phyloP scores from a whole-genome alignment of 2,888 invertebrate species.

The Clunio marinus region DNA sequence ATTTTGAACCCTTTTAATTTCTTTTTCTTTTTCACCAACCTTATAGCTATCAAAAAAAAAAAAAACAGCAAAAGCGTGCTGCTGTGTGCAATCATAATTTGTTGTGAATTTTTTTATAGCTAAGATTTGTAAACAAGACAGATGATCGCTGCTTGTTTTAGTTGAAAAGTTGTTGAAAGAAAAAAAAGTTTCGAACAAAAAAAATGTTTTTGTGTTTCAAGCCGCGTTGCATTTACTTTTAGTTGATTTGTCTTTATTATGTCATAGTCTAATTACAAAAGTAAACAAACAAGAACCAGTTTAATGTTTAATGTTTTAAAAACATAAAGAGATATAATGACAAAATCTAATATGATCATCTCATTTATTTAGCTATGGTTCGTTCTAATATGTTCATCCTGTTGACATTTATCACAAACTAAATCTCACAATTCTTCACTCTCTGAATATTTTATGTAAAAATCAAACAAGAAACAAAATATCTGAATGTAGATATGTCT shows the following conservation, averaged over 20 bases:
- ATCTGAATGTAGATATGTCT: no score
- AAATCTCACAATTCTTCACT: no score
- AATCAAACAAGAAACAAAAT: no score
- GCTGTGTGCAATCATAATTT: no score
- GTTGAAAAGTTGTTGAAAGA: no score
- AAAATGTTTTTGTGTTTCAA: no score
- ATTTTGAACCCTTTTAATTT: neutral
- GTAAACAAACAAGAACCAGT: neutral
- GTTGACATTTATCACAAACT: constrained; percentile 27
- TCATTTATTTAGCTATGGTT: no score
- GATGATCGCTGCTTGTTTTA: no score
- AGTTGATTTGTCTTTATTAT: neutral
- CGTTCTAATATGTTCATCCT: constrained; percentile 24
- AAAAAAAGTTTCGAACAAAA: no score
- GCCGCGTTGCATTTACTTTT: neutral
- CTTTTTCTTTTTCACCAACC: neutral
- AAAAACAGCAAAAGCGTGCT: neutral
- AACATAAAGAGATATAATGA: constrained; percentile 10
- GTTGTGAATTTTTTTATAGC: no score
- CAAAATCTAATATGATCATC: constrained; percentile 20
- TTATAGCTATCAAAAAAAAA: neutral
- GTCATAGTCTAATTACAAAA: neutral
- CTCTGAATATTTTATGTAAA: no score
- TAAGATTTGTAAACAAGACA: no score
- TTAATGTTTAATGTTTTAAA: neutral